Base-by-base conservation (phyloP, 2,113 vertebrate species). In the Myrmecobius fasciatus region DNA sequence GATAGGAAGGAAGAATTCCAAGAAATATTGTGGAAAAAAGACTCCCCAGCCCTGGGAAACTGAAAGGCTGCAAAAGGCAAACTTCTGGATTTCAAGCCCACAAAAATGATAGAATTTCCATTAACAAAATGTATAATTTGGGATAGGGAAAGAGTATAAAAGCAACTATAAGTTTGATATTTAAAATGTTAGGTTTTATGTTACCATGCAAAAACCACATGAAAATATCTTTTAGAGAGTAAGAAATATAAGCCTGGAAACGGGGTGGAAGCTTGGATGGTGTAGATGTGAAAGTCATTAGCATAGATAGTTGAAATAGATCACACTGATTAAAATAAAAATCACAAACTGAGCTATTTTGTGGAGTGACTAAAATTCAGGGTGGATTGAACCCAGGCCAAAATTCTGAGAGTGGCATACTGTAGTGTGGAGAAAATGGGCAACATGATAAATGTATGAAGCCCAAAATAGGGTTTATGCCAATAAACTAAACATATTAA, bases 361-460 rank as follows among this genome's bases (percentile, higher is more conserved):
- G 47, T 53, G 92, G 12, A 49, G 52, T 43, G 95, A 94, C 94
- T 93, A 95, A 95, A 89, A 95, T 67, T 89, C 52, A 56, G 48
- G 96, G 92, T 83, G 67, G 67, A 83, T 83, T 43, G 67, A 83
- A 83, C 17, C 89, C 3, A 89, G 36, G 36, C 47, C 56, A 95
- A 67, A 95, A 53, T 51, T 96, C 48, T 49, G 28, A 53, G 25
- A 60, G 67, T 53, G 46, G 52, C n/a, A 49, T 91, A 28, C 8
- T 91, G 52, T 91, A 91, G 52, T 49, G 46, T 14, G 53, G 91
- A 92, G 36, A 25, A 89, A 53, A 92, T 89, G 95, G 5, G 3
- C 8, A 94, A 93, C 83, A 67, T 88, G 31, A 36, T 95, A 53
- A 92, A 95, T 12, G 67, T 93, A 52, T 90, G 92, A 97, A 96